Evolutionary conservation across 2,888 invertebrate genomes (phyloP), one percentile per base, ranked within the genome.

Genomic region (Rhodophaea formosa): DNA sequence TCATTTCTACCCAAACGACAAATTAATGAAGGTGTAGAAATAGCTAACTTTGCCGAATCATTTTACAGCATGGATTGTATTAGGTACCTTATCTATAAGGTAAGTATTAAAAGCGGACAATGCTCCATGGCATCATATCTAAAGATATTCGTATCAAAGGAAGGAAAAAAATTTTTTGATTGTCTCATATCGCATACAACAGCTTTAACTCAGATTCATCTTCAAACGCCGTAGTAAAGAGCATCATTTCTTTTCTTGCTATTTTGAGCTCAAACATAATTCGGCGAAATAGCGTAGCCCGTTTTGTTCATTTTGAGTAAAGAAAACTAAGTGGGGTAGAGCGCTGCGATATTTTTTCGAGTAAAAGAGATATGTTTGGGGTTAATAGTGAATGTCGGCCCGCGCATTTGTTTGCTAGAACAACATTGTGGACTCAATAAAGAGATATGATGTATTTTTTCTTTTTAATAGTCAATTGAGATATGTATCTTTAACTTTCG

Each of bases 231-330:
- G 23, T 23, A 23, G 23, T 5, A 23, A 23, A 39, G 12, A 39
- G n/a, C 39, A 8, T n/a, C 12, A 39, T n/a, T 39, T 39, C 10
- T 39, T 3, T 39, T 5, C n/a, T 39, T 3, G 0, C 2, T 39
- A 8, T 10, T 39, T 39, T 39, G n/a, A 17, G 16, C 12, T 35
- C 39, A 51, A 51, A 51, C 49, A 51, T 35, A 51, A 45, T 54
- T 54, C 16, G 44, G 14, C 12, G 17, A 55, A 55, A 45, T 32
- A 45, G 16, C 35, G 30, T 15, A 15, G 29, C 44, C 15, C 53
- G 32, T 54, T 54, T 32, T 32, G 54, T 55, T 55, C 45, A 55
- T 55, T 45, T 45, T 10, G 35, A 45, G 54, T 55, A 55, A 55
- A 45, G 45, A 46, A 55, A 45, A 55, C 54, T 45, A 55, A 55